These are phyloP conservation scores for Neoarius graeffei DNA, from an alignment of 2,113 vertebrate species.

Conservation along the genomic window DNA sequence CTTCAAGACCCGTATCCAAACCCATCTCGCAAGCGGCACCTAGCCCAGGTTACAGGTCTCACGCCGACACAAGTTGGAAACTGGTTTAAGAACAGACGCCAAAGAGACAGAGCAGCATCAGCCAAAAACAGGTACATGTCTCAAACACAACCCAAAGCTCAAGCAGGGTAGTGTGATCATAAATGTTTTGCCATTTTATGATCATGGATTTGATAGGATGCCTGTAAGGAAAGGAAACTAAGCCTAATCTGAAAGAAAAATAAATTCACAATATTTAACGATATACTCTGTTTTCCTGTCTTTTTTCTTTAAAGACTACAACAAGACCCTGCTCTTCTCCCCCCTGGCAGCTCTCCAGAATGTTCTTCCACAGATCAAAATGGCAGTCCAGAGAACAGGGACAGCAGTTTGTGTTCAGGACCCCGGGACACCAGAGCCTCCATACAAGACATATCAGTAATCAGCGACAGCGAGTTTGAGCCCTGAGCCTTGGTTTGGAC, in stretches of 20 bases:
- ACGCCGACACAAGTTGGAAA: slow-evolving; percentile 81
- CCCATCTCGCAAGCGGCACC: slow-evolving; percentile 76
- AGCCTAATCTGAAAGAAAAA: neutral
- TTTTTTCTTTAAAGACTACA: slow-evolving; percentile 63
- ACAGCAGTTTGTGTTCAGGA: slow-evolving; percentile 70
- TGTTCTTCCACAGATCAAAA: slow-evolving; percentile 63
- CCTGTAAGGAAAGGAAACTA: neutral
- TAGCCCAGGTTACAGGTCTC: slow-evolving; percentile 80
- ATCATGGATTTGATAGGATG: too few species aligned
- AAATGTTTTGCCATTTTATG: neutral
- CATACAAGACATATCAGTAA: slow-evolving; percentile 75
- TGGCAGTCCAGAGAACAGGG: slow-evolving; percentile 72
- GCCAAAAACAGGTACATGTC: slow-evolving; percentile 76
- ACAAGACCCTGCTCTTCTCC: slow-evolving; percentile 67
- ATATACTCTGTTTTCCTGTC: slow-evolving; percentile 1
- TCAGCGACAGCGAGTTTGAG: slow-evolving; percentile 80
- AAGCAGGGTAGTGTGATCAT: neutral
- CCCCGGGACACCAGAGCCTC: slow-evolving; percentile 61
- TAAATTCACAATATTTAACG: neutral
- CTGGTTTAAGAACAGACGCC: slow-evolving; percentile 82
- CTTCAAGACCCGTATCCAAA: slow-evolving; percentile 81
- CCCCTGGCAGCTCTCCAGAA: slow-evolving; percentile 65
- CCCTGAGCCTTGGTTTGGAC: slow-evolving; percentile 59
- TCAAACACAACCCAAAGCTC: neutral
- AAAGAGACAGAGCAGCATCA: slow-evolving; percentile 77